Conservation (phyloP, 2,113 vertebrate genomes). For the Meles meles region DNA sequence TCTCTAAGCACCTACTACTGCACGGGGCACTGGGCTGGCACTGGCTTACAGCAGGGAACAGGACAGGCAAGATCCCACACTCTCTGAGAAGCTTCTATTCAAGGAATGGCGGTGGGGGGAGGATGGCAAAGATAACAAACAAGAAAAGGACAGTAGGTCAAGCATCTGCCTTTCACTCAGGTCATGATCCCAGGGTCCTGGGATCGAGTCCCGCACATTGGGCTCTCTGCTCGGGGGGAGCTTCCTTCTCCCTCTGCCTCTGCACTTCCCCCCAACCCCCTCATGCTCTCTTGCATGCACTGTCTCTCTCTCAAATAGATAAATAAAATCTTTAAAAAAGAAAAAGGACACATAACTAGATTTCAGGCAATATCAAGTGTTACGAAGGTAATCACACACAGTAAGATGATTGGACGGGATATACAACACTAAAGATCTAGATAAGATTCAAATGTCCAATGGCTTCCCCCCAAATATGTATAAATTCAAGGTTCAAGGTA, state of each 20-base stretch:
- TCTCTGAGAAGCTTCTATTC: background rate
- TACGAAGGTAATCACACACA: background rate
- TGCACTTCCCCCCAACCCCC: background rate
- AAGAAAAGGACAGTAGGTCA: background rate
- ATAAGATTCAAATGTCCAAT: background rate
- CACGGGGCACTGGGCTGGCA: accelerated
- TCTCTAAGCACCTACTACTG: background rate
- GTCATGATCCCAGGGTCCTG: background rate
- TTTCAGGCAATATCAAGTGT: background rate
- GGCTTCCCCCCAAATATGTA: background rate
- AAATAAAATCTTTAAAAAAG: background rate
- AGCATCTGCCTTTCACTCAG: background rate
- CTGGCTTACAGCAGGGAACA: background rate
- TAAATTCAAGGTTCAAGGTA: background rate
- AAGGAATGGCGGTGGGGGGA: background rate
- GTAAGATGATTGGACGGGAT: background rate
- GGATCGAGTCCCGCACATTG: accelerated
- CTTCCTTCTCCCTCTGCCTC: background rate
- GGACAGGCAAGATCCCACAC: background rate
- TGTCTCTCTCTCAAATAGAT: background rate
- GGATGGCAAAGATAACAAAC: background rate
- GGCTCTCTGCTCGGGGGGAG: background rate
- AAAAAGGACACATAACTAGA: background rate
- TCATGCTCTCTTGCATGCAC: background rate
- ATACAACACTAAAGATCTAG: background rate